Percentiles rank a stretch among this genome's conserved stretches.
Evolutionary conservation across 1,140 invertebrate species (phyloP).

Genomic region (Caenorhabditis remanei): DNA sequence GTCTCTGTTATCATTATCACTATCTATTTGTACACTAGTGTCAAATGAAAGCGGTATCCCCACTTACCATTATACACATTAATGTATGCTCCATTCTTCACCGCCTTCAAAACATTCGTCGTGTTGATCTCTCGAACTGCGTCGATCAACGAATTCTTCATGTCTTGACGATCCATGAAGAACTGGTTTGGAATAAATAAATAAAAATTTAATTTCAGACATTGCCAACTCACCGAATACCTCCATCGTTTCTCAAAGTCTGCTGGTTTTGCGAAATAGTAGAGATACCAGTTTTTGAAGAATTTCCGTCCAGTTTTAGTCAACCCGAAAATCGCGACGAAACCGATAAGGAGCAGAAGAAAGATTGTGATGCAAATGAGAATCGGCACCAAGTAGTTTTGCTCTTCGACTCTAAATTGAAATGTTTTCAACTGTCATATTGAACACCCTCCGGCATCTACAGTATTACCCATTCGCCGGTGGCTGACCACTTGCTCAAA

Average conservation of each 20-base stretch:
- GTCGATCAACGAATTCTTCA: not conserved
- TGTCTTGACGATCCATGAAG: not conserved
- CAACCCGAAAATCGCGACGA: not conserved
- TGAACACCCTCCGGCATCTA: too few species aligned
- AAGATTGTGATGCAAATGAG: not conserved
- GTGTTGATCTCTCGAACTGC: not conserved
- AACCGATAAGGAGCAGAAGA: not conserved
- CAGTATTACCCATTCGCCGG: too few species aligned
- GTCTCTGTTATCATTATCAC: too few species aligned
- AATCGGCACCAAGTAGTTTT: not conserved
- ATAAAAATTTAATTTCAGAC: too few species aligned
- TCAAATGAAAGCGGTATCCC: too few species aligned
- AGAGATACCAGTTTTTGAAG: not conserved
- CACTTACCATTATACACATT: not conserved
- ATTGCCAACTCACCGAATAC: not conserved
- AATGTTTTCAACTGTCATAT: too few species aligned
- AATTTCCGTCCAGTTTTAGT: not conserved
- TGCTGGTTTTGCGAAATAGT: not conserved
- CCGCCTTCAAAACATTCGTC: not conserved
- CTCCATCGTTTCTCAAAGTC: slow-evolving; percentile 3
- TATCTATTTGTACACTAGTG: too few species aligned
- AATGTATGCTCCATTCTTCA: not conserved
- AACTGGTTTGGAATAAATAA: too few species aligned
- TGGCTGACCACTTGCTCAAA: too few species aligned
- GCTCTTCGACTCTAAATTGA: not conserved